phyloP scores from a whole-genome alignment of 2,797 vertebrate species.

The Dipus sagitta region DNA sequence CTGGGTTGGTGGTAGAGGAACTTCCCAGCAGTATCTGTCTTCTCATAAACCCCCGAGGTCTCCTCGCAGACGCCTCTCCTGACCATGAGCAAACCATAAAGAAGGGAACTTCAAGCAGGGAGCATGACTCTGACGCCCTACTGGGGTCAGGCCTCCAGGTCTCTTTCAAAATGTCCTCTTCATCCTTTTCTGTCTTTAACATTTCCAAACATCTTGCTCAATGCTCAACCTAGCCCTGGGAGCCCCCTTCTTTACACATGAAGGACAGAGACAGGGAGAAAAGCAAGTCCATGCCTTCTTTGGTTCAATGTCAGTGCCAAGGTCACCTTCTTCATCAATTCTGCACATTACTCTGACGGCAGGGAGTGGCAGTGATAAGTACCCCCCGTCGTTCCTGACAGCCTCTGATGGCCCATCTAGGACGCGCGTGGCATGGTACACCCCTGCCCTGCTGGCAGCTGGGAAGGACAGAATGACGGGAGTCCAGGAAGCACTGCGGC shows the following conservation, averaged over 20 bases:
- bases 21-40: slow-evolving; percentile 85
- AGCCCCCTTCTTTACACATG: not conserved
- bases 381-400: fast-evolving
- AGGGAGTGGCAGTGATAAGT: fast-evolving
- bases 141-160: fast-evolving
- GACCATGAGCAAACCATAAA: slow-evolving; percentile 6
- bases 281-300: not conserved
- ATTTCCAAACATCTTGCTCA: not conserved
- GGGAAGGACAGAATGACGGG: too few species aligned
- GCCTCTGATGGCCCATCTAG: not conserved
- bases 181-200: not conserved
- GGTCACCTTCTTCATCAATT: not conserved
- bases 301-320: not conserved
- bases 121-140: not conserved
- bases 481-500: not conserved
- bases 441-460: too few species aligned
- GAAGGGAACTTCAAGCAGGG: not conserved
- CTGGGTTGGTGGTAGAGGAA: slow-evolving; percentile 85
- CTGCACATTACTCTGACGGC: fast-evolving
- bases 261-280: not conserved
- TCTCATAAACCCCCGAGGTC: slow-evolving; percentile 81
- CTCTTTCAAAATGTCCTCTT: not conserved
- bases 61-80: slow-evolving; percentile 86
- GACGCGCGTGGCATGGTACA: too few species aligned
- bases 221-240: not conserved